Conservation (phyloP, 2,113 vertebrate species). For the Anthoscopus minutus region DNA sequence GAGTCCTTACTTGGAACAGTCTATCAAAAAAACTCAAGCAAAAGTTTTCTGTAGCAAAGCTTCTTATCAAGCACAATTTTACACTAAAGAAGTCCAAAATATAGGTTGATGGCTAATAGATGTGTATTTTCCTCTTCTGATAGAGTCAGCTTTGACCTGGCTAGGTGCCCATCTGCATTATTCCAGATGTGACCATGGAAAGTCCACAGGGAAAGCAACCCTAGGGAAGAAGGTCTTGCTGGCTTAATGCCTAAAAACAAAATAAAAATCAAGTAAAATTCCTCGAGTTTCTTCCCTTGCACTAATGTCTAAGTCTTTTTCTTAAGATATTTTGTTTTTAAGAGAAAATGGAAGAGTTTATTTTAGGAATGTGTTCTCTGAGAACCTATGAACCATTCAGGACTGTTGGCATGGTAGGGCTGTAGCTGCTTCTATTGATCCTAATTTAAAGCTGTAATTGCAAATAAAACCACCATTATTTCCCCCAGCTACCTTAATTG, state of each 20-base stretch:
- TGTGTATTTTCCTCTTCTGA: constrained; percentile 26
- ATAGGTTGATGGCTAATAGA: neutral
- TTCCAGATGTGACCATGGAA: constrained; percentile 83
- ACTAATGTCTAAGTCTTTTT: constrained; percentile 49
- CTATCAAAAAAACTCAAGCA: neutral
- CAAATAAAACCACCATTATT: constrained; percentile 81
- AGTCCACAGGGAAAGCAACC: constrained; percentile 75
- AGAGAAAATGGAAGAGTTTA: constrained; percentile 71
- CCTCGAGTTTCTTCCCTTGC: constrained; percentile 38
- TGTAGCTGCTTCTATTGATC: constrained; percentile 78
- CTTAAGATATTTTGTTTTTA: constrained; percentile 59
- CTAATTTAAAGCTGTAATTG: constrained; percentile 78
- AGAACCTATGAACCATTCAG: constrained; percentile 24
- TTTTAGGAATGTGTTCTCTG: constrained; percentile 70
- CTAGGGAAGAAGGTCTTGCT: constrained; percentile 65
- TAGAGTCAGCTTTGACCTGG: constrained; percentile 67
- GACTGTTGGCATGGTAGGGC: constrained; percentile 41
- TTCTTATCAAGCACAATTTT: neutral
- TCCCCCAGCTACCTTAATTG: constrained; percentile 47
- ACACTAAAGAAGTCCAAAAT: neutral
- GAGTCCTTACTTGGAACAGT: neutral
- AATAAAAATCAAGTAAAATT: constrained; percentile 61
- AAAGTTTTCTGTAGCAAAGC: neutral
- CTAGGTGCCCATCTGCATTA: constrained; percentile 76
- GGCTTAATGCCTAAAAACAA: constrained; percentile 59